Evolutionary conservation across 2,888 invertebrate genomes (phyloP).

Genomic region (Chirona hameri): DNA sequence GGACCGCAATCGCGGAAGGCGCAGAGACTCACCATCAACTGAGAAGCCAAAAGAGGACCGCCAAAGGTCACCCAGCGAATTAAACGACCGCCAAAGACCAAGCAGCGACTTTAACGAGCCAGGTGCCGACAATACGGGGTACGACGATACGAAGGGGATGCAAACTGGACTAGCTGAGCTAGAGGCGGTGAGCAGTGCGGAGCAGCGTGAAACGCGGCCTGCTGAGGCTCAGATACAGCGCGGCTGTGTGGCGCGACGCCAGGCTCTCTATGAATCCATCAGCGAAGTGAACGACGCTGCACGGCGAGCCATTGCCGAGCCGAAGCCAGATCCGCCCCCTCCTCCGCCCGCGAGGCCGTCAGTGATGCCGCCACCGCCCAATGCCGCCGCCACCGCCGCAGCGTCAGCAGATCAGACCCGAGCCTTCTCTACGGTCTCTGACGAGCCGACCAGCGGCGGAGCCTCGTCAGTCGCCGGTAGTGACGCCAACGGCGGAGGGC

Average conservation of each 20-base stretch:
- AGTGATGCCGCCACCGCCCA: background rate
- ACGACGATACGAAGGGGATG: background rate
- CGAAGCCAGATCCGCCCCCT: background rate
- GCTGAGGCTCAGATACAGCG: background rate
- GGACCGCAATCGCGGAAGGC: background rate
- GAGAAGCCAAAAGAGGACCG: background rate
- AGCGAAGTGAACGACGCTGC: background rate
- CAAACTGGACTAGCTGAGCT: background rate
- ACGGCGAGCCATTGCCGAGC: background rate
- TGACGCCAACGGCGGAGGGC: constrained; percentile 23
- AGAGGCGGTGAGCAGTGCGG: background rate
- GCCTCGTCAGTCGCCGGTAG: no score
- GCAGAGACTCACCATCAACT: background rate
- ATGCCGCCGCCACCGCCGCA: no score
- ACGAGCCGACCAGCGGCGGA: background rate
- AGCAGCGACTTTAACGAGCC: no score
- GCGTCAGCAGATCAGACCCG: no score
- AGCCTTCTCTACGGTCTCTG: background rate
- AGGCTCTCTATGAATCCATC: background rate
- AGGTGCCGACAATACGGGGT: background rate
- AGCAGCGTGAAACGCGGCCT: background rate
- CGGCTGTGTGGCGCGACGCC: background rate
- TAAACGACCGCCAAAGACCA: no score
- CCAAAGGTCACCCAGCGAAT: background rate
- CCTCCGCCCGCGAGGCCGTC: background rate